Evolutionary conservation across 35 echinoderm and acorn worm species (phyloP), one percentile per base, ranked within the genome.

Genomic region (Strongylocentrotus purpuratus): DNA sequence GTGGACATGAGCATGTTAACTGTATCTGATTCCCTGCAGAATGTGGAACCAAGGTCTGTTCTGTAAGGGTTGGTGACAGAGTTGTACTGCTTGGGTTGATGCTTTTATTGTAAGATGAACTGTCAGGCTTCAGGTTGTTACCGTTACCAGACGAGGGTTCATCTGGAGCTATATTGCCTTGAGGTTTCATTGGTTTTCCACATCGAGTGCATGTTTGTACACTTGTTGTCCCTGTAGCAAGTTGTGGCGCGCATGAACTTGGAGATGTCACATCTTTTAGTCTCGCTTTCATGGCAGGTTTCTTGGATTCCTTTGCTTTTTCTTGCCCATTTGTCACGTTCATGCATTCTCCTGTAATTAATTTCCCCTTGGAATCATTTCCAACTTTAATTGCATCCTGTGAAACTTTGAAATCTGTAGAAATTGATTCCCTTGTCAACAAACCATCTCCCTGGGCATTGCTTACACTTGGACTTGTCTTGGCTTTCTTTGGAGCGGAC

Each of bases 401-500:
- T 92, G 86, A 32, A 78, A 78, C 25, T 78, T 78, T 78, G 65
- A 78, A 7, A 85, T 35, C 31, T 94, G 45, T 50, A 9, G 60
- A 28, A 45, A 85, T 32, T 28, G 60, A 11, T 22, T 7, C 28
- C n/a, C 65, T 78, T 78, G 65, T 78, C 25, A 28, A 78, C 47
- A 60, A 20, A 94, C 87, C 87, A 45, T 59, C 14, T 89, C 31
- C 25, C 18, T 31, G 46, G 25, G 35, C 9, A 14, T 46, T 31
- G 41, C 35, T 50, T 33, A 88, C 48, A 47, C 71, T 85, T 13
- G 61, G 52, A 78, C 94, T 94, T 46, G n/a, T 59, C 85, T 94
- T 94, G 7, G 45, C 70, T 95, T 88, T 96, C 92, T 94, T 86
- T 45, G 86, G 87, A 33, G 93, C 55, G 18, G 95, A 55, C 52